A percentile compares a stretch with the other conserved stretches of the same genome.
phyloP scores from a whole-genome alignment of 2,797 vertebrate species.

The Nannoperca australis region DNA sequence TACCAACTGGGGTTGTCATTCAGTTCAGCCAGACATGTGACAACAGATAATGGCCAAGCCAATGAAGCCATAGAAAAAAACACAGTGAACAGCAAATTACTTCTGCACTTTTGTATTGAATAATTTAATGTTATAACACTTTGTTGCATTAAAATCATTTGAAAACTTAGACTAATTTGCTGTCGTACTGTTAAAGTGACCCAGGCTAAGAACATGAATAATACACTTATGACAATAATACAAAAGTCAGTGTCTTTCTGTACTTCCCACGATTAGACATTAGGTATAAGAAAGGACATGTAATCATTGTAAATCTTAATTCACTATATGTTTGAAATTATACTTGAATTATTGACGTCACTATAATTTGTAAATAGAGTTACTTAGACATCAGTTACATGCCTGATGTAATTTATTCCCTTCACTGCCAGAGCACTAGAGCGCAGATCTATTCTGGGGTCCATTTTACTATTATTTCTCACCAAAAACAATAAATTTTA shows the following conservation, averaged over 20 bases:
- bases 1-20: not conserved
- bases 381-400: slow-evolving; percentile 17
- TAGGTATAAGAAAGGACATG: not conserved
- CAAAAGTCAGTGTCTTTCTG: not conserved
- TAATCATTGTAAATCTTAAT: not conserved
- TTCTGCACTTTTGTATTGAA: not conserved
- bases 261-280: not conserved
- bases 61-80: not conserved
- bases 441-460: not conserved
- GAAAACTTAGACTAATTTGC: not conserved
- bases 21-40: slow-evolving; percentile 17
- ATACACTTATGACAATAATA: not conserved
- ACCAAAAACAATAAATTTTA: slow-evolving; percentile 2
- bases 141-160: not conserved
- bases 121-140: not conserved
- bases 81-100: not conserved
- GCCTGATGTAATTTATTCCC: not conserved
- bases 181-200: not conserved
- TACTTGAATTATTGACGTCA: not conserved
- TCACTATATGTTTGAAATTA: not conserved
- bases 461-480: not conserved
- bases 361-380: not conserved
- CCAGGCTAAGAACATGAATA: not conserved
- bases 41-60: slow-evolving; percentile 12
- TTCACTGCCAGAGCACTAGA: not conserved